phyloP scores from a whole-genome alignment of 2,797 vertebrate genomes.

The Notamacropus eugenii region DNA sequence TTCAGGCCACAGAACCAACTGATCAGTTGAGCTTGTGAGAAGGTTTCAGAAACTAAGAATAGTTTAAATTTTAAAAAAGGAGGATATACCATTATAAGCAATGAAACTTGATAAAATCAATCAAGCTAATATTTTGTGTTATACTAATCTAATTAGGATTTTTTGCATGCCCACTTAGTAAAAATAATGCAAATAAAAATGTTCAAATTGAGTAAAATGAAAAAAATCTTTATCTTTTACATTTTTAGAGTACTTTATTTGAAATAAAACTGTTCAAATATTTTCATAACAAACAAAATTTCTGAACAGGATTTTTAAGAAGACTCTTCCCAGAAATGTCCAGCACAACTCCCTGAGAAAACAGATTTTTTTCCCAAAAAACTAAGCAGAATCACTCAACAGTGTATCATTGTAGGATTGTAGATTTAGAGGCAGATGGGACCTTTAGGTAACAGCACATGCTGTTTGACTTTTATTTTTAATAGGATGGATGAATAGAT shows the following conservation, averaged over 20 bases:
- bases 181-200: constrained; percentile 34
- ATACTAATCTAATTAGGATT: constrained; percentile 26
- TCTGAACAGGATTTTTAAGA: constrained; percentile 32
- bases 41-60: not conserved
- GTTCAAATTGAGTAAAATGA: constrained; percentile 33
- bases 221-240: constrained; percentile 33
- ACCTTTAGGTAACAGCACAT: not conserved
- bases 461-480: not conserved
- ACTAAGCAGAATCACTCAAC: not conserved
- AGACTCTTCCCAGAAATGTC: not conserved
- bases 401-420: not conserved
- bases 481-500: not conserved
- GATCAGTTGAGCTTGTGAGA: not conserved
- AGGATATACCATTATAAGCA: not conserved
- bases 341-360: not conserved
- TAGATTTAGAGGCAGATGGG: not conserved
- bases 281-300: constrained; percentile 56
- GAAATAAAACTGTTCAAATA: constrained; percentile 28
- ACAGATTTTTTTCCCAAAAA: not conserved
- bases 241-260: constrained; percentile 50
- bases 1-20: not conserved
- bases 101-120: constrained; percentile 19
- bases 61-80: not conserved
- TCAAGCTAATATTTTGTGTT: not conserved
- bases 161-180: not conserved